Base-by-base conservation (phyloP, 2,797 vertebrate species). In the Champsocephalus gunnari region DNA sequence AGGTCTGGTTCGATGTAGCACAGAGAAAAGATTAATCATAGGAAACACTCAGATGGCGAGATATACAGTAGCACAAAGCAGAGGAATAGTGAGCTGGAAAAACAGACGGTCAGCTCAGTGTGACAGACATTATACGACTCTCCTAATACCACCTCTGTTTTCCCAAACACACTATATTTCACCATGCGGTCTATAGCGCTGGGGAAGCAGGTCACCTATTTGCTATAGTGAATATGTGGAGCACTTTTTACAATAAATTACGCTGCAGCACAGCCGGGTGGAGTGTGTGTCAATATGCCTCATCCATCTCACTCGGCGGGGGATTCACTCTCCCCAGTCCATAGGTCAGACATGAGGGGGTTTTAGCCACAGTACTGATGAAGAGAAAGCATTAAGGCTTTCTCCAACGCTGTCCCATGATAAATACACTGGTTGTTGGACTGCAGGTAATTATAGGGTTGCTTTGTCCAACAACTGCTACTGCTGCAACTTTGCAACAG, bases 11-110 rank as follows among this genome's bases (percentile, higher is more conserved):
- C 67, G 19, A 86, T 84, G 81, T 84, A 82, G 86, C 84, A 75
- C 86, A 85, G 73, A 87, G 83, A 50, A 81, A 56, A 88, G 85
- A 91, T 93, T 92, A 89, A 90, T 93, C 91, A 81, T 87, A 67
- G 57, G 71, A 83, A 92, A 87, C 75, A 77, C 87, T 89, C 83
- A 58, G 85, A 88, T 88, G 88, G 88, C 85, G 87, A 82, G 88
- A 88, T 86, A 84, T 86, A 21, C 21, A 21, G 21, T 21, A 84
- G 69, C 84, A 79, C 44, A 38, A 57, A 71, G 81, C 61, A 60
- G 71, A 72, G 70, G 71, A 78, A 83, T 75, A 48, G 50, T 49
- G 32, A 74, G 71, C 81, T 55, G 48, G 65, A 65, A 77, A 84
- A 87, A 69, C 43, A 61, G 34, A 70, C 66, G 58, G 80, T 80